Base-by-base conservation (phyloP, 2,797 vertebrate genomes). In the Acanthurus leucopareius region DNA sequence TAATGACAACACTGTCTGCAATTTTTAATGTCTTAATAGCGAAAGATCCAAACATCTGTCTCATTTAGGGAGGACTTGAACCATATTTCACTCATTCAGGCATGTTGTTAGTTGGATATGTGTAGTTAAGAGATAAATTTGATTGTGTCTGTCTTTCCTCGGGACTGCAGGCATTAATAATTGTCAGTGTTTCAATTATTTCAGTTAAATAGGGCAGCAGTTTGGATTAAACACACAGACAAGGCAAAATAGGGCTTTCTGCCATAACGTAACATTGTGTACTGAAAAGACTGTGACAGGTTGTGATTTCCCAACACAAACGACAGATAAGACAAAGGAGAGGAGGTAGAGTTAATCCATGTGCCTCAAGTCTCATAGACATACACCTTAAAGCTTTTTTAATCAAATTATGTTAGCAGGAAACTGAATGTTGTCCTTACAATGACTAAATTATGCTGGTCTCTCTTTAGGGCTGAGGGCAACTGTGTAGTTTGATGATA, bases 131-230 rank as follows among this genome's bases (percentile, higher is more conserved):
- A 64, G 8, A 67, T 58, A 16, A 3, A 53, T 75, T 22, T 58
- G 42, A 44, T 66, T 73, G 52, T 54, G 14, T 53, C 38, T 62
- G n/a, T 67, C 54, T 59, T 25, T 69, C 54, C 42, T 22, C 58
- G 56, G 17, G 62, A 69, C 45, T 75, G 40, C 10, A 28, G 28
- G 44, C 42, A 73, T 73, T 73, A 75, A 20, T 72, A 69, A 60
- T 67, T 72, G 22, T 69, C 10, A 66, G 15, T 15, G 15, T 79
- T 76, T 66, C 52, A 75, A 40, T 80, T 66, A 69, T 75, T 80
- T 58, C 11, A 45, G 16, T 48, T 68, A 83, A 83, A 69, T 44
- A 54, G 60, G 53, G 42, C 47, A 45, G 65, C 17, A 49, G 16
- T 78, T 67, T 65, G 35, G 40, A 79, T 73, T 71, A 64, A 57